Conservation (phyloP, 1,140 invertebrate species). For the Trichoplusia ni region DNA sequence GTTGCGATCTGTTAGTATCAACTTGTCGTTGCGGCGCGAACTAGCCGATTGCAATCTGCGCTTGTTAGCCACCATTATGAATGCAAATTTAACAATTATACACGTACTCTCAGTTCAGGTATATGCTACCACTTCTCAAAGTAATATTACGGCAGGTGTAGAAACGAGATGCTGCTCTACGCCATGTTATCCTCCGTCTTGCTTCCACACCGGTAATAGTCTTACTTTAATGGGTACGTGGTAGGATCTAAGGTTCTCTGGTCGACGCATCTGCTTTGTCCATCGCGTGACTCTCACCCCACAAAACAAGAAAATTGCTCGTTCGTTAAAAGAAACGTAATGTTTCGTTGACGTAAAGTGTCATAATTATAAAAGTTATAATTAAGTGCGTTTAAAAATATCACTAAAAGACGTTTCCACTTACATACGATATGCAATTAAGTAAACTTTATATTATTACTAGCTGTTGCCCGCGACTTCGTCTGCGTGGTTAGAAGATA, state of each 20-base stretch:
- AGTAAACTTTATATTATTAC: too few relatives aligned
- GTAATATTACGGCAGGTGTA: too few relatives aligned
- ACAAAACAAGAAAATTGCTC: conserved; percentile 46
- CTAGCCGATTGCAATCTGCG: conserved; percentile 68
- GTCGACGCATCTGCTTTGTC: conserved; percentile 48
- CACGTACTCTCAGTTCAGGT: not conserved
- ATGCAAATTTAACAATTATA: conserved; percentile 71
- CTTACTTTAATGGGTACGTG: too few relatives aligned
- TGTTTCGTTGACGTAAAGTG: conserved; percentile 4
- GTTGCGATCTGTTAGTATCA: conserved; percentile 61
- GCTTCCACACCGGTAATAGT: too few relatives aligned
- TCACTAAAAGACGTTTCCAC: not conserved
- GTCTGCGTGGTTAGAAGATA: too few relatives aligned
- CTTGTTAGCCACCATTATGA: conserved; percentile 70
- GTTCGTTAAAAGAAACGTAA: conserved; percentile 20
- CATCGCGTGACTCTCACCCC: conserved; percentile 51
- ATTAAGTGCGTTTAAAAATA: conserved; percentile 3
- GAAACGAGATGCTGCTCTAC: too few relatives aligned
- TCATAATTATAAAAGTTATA: conserved; percentile 24
- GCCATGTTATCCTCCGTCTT: too few relatives aligned
- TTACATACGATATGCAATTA: too few relatives aligned
- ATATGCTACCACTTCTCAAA: too few relatives aligned
- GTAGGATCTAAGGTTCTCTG: too few relatives aligned
- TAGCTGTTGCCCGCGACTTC: too few relatives aligned
- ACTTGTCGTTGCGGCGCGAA: conserved; percentile 67